These are phyloP conservation scores for silkworm (Bombyx mori) DNA, from an alignment of 1,140 invertebrate genomes.

Conservation along the genomic window DNA sequence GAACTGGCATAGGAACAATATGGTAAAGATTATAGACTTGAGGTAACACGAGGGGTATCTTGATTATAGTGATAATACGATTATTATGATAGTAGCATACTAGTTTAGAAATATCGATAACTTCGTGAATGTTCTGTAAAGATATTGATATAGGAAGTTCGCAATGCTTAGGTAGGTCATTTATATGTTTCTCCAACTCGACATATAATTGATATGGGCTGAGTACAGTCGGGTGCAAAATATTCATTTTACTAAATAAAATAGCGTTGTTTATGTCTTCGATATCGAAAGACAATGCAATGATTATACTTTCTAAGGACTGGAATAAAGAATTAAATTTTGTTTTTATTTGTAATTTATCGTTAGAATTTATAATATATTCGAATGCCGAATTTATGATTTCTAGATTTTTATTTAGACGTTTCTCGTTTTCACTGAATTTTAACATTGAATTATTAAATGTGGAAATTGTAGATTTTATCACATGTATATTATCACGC, in stretches of 20 bases:
- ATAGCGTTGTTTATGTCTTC: conserved; percentile 17
- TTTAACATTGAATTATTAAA: conserved; percentile 9
- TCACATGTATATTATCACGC: conserved; percentile 16
- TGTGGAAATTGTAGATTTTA: conserved; percentile 10
- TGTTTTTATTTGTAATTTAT: conserved; percentile 4
- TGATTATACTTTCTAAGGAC: conserved; percentile 17
- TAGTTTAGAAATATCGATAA: no score
- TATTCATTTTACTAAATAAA: conserved; percentile 19
- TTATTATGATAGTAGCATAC: no score
- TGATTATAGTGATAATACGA: no score
- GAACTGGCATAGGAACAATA: no score
- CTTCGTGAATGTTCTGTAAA: no score
- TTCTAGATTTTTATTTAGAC: conserved; percentile 14
- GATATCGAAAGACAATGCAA: conserved; percentile 14
- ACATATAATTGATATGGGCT: not conserved
- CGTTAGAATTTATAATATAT: not conserved
- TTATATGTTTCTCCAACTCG: no score
- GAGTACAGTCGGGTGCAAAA: conserved; percentile 21
- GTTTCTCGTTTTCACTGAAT: conserved; percentile 16
- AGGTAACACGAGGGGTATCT: no score
- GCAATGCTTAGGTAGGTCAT: no score
- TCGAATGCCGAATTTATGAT: not conserved
- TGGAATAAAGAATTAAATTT: conserved; percentile 11
- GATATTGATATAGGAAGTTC: no score
- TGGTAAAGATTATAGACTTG: no score